Conservation (phyloP, 2,888 invertebrate genomes). For the Tenthredo livida region DNA sequence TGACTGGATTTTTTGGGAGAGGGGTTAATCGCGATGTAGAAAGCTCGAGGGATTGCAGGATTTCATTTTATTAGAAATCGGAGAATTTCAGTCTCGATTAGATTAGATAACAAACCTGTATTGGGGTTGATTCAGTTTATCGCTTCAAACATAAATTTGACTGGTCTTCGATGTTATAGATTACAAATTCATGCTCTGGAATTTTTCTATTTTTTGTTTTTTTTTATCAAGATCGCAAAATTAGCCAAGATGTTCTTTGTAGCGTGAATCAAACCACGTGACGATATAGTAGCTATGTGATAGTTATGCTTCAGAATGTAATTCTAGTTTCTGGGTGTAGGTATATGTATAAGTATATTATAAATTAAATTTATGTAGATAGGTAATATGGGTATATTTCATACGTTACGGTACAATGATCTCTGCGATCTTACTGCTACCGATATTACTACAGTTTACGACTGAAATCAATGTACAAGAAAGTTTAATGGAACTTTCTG, state of each 20-base stretch:
- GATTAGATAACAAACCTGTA: too few species aligned
- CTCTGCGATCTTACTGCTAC: conserved; percentile 3
- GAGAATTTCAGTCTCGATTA: too few species aligned
- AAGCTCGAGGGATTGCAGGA: too few species aligned
- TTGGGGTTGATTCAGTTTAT: too few species aligned
- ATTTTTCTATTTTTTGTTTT: neutral
- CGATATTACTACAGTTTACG: conserved; percentile 18
- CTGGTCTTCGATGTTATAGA: too few species aligned
- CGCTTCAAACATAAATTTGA: too few species aligned
- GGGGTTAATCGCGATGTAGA: too few species aligned
- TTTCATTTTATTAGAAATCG: too few species aligned
- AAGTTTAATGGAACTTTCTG: conserved; percentile 33
- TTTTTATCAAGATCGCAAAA: neutral
- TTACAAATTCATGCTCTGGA: too few species aligned
- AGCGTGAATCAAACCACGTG: neutral
- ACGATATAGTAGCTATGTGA: neutral
- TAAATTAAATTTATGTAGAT: neutral
- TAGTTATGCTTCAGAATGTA: neutral
- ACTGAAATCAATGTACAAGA: conserved; percentile 44
- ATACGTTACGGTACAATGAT: conserved; percentile 29
- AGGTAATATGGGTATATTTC: neutral
- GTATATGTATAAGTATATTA: neutral
- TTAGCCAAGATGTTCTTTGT: neutral
- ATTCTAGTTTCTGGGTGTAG: neutral
- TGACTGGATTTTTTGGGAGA: too few species aligned